A percentile compares a stretch with the other conserved stretches of the same genome.
These are phyloP conservation scores for Channa striata DNA, from an alignment of 2,797 vertebrate species.

Conservation along the genomic window DNA sequence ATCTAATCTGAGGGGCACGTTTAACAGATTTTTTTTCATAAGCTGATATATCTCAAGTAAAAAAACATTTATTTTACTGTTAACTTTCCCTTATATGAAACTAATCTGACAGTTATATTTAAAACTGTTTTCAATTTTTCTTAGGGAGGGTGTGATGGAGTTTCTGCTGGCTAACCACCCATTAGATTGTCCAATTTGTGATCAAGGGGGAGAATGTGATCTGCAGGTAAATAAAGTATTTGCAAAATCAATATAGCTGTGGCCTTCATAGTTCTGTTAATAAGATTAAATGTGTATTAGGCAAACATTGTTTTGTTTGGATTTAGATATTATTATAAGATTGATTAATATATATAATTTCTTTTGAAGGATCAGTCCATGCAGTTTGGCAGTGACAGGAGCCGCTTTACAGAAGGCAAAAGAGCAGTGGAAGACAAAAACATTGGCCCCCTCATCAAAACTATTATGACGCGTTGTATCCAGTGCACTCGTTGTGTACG, in stretches of 20 bases:
- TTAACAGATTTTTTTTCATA: too few species aligned
- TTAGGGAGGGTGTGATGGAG: constrained; percentile 98
- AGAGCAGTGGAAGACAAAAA: constrained; percentile 98
- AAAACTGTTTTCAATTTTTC: constrained; percentile 11
- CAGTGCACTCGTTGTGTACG: constrained; percentile 96
- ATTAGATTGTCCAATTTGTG: constrained; percentile 96
- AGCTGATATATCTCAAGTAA: neutral
- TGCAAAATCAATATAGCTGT: neutral
- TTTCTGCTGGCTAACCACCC: constrained; percentile 96
- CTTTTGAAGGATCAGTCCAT: constrained; percentile 85
- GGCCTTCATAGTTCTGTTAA: neutral
- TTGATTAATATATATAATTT: neutral
- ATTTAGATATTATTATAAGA: neutral
- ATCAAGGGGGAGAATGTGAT: constrained; percentile 97
- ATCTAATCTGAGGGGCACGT: too few species aligned
- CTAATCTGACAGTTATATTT: neutral
- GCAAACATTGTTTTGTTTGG: neutral
- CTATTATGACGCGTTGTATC: constrained; percentile 98
- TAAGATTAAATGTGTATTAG: constrained; percentile 54
- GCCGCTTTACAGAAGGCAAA: constrained; percentile 93
- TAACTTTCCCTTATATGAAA: neutral
- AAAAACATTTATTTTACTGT: neutral
- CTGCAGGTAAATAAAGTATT: constrained; percentile 87
- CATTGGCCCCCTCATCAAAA: constrained; percentile 95
- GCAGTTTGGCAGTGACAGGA: constrained; percentile 97